A percentile compares a stretch with the other conserved stretches of the same genome.
Conservation (phyloP, 1,140 invertebrate genomes). For the Sweltsa coloradensis region DNA sequence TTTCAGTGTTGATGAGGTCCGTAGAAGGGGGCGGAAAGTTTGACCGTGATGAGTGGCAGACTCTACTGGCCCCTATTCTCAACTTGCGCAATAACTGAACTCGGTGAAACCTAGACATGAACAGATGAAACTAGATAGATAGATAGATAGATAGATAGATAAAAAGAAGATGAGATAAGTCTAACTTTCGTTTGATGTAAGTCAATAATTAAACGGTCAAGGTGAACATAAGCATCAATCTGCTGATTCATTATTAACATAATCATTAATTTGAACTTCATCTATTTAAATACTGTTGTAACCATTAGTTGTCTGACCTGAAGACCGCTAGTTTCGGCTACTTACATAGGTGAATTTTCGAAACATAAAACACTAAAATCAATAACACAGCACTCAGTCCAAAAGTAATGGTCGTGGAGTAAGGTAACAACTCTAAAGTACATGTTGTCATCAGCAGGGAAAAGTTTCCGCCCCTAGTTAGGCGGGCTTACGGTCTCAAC, state of each 20-base stretch:
- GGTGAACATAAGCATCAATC: not conserved
- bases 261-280: not conserved
- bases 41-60: slow-evolving; percentile 37
- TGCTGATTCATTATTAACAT: not conserved
- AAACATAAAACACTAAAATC: too few relatives aligned
- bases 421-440: too few relatives aligned
- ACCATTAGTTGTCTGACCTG: not conserved
- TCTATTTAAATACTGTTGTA: not conserved
- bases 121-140: not conserved
- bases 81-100: slow-evolving; percentile 64
- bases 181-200: not conserved
- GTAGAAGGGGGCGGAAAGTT: slow-evolving; percentile 21
- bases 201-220: not conserved
- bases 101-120: slow-evolving; percentile 26
- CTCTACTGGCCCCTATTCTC: slow-evolving; percentile 50
- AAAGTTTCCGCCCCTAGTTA: too few relatives aligned
- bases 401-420: too few relatives aligned
- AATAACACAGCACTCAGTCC: too few relatives aligned
- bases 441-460: too few relatives aligned
- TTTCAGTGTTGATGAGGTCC: slow-evolving; percentile 8
- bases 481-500: too few relatives aligned
- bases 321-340: too few relatives aligned
- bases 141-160: too few relatives aligned
- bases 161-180: too few relatives aligned
- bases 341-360: too few relatives aligned